Evolutionary conservation across 2,797 vertebrate species (phyloP).

Genomic region (Malurus splendens): DNA sequence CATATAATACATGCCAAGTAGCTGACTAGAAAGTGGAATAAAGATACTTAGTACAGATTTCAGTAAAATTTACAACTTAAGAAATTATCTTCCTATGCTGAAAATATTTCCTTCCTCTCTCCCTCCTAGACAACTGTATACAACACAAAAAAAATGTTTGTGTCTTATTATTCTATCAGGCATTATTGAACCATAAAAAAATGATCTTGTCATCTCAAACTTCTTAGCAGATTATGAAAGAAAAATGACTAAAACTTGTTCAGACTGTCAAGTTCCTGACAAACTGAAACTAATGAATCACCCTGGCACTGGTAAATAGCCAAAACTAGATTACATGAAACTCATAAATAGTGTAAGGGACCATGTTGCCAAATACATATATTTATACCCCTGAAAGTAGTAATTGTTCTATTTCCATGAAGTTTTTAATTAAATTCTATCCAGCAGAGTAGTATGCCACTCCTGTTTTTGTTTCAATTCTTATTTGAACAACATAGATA

Average conservation of each 20-base stretch:
- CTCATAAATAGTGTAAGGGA: background rate
- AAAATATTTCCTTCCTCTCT: background rate
- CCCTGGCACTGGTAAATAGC: background rate
- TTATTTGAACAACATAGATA: background rate
- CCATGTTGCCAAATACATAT: background rate
- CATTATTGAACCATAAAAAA: slow-evolving; percentile 2
- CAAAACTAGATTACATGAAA: background rate
- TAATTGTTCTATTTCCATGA: background rate
- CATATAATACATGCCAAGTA: background rate
- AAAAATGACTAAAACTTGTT: slow-evolving; percentile 20
- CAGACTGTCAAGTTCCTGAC: background rate
- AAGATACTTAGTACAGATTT: background rate
- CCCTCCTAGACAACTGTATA: background rate
- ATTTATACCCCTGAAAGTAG: background rate
- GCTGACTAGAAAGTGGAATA: background rate
- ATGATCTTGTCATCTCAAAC: background rate
- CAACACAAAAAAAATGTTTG: background rate
- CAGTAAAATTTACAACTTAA: background rate
- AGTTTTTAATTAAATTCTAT: background rate
- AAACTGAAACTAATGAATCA: slow-evolving; percentile 10
- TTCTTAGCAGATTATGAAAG: slow-evolving; percentile 22
- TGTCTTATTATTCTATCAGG: background rate
- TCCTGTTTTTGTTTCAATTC: background rate
- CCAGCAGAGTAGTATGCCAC: background rate
- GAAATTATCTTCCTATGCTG: background rate